These are phyloP conservation scores for Alcedo quadribrachys DNA, from an alignment of 2,797 vertebrate species.

Conservation along the genomic window DNA sequence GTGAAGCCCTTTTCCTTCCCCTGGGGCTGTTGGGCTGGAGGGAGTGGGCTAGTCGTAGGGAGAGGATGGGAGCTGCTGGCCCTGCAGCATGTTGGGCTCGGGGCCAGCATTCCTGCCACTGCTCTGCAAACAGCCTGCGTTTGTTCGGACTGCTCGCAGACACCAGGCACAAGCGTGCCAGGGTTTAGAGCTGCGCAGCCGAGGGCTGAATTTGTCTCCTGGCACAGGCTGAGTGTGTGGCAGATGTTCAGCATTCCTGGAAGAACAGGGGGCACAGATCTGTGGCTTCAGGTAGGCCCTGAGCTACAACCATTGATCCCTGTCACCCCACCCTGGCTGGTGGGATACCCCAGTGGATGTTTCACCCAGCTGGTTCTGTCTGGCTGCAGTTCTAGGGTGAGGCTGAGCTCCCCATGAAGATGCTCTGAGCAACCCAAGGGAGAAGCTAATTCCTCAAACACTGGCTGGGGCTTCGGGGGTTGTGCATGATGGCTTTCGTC, in stretches of 20 bases:
- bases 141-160: background rate
- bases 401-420: background rate
- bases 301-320: fast-evolving
- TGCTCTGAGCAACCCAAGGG: background rate
- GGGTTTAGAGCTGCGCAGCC: background rate
- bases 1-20: background rate
- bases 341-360: background rate
- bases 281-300: fast-evolving
- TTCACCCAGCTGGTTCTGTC: fast-evolving
- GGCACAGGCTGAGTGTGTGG: fast-evolving
- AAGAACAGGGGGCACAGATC: background rate
- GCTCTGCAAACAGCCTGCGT: slow-evolving; percentile 21
- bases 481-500: background rate
- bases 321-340: fast-evolving
- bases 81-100: background rate
- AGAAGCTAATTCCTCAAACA: fast-evolving
- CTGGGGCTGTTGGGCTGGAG: fast-evolving
- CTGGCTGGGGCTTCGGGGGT: background rate
- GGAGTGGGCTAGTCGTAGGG: fast-evolving
- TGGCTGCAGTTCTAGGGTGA: fast-evolving
- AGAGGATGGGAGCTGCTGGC: background rate
- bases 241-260: background rate
- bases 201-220: background rate
- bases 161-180: background rate
- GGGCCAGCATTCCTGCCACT: slow-evolving; percentile 7